Evolutionary conservation across 2,888 invertebrate species (phyloP).

Genomic region (Hydropsyche betteni): DNA sequence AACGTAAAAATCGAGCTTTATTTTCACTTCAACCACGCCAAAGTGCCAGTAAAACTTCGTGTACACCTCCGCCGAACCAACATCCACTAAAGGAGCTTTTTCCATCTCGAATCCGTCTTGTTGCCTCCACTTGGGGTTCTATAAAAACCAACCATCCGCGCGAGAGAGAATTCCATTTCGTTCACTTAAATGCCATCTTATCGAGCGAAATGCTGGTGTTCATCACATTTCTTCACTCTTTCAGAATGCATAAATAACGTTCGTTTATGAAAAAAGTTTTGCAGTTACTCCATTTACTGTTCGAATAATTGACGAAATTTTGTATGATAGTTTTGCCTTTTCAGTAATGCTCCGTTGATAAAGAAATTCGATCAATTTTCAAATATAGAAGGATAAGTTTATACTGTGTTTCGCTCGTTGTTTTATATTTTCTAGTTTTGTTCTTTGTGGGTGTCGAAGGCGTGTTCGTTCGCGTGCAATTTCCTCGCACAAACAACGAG

Average conservation of each 20-base stretch:
- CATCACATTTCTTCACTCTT: neutral
- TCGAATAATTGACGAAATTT: neutral
- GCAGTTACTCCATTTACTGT: neutral
- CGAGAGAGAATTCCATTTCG: slow-evolving; percentile 43
- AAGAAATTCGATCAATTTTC: slow-evolving; percentile 13
- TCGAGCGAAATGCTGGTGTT: neutral
- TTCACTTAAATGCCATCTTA: slow-evolving; percentile 49
- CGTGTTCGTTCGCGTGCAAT: slow-evolving; percentile 25
- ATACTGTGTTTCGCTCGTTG: neutral
- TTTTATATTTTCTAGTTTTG: neutral
- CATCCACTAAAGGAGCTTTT: no score
- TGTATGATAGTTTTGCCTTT: neutral
- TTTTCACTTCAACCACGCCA: no score
- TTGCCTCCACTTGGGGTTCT: no score
- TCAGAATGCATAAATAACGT: slow-evolving; percentile 12
- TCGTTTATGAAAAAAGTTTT: neutral
- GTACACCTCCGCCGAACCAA: no score
- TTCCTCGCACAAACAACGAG: slow-evolving; percentile 23
- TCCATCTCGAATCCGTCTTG: no score
- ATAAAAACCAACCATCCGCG: no score
- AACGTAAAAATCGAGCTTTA: no score
- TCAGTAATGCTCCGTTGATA: neutral
- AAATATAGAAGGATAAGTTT: neutral
- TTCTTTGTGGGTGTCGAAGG: neutral
- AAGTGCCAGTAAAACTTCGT: no score